Base-by-base conservation (phyloP, 2,888 invertebrate genomes). In the Drosophila anceps region DNA sequence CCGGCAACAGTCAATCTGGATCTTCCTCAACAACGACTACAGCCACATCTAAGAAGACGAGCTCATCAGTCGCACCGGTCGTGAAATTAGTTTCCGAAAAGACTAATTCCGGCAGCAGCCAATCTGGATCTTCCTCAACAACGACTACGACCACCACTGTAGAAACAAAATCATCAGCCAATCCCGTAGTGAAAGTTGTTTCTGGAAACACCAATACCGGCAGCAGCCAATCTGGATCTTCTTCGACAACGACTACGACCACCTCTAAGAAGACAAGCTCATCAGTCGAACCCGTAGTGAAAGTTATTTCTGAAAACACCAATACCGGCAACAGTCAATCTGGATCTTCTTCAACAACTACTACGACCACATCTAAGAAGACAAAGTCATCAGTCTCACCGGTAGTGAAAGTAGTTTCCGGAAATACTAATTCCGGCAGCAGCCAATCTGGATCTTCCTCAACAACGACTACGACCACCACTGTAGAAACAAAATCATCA, bases 121-220 rank as follows among this genome's bases (percentile, higher is more conserved):
- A 51, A 3, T 33, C 59, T 13, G 37, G 39, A 27, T 54, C 44
- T 0, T 44, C 44, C 7, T 15, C 54, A 7, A 55, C 63, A 6
- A 63, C 48, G 13, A 63, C 39, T 20, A 46, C 54, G 0, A 63
- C 63, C 15, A 55, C 46, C 4, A 33, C 55, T 2, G 54, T 44
- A 29, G 10, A 57, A 33, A 15, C 53, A 4, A 27, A 20, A 1
- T 43, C 64, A 10, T 13, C 35, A 0, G 13, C n/a, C 10, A 33
- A 29, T 1, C 54, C 54, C 7, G 39, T 18, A 3, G 39, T 27
- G 0, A 33, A 20, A 33, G 48, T 29, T 0, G 10, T 48, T 29
- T 13, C 33, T 13, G 51, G 20, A 51, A 51, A 51, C 4, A 24
- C 24, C 4, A 24, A 24, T n/a, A 7, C 33, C 18, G 51, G 20